Percentiles rank a stretch among this genome's conserved stretches.
Evolutionary conservation across 2,113 vertebrate genomes (phyloP).

Genomic region (Pluvialis apricaria): DNA sequence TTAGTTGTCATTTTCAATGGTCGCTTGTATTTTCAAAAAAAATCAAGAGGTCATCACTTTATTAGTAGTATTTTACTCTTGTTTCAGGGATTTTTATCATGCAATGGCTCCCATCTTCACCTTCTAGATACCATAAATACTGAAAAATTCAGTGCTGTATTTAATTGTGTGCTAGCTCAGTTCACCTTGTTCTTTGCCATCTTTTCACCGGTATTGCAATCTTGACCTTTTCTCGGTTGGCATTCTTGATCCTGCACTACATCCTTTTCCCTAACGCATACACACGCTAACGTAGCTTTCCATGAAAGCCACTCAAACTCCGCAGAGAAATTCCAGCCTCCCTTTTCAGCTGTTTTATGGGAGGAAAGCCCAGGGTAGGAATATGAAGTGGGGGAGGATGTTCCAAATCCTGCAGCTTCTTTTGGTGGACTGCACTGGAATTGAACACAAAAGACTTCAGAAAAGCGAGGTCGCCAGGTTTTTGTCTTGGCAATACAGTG

Average conservation of each 20-base stretch:
- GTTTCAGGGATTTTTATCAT: not conserved
- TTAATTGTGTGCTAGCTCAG: not conserved
- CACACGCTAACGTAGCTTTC: not conserved
- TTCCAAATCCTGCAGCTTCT: not conserved
- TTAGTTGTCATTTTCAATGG: not conserved
- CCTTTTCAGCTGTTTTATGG: not conserved
- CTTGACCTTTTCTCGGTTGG: not conserved
- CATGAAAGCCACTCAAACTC: not conserved
- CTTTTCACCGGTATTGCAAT: not conserved
- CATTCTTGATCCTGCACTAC: not conserved
- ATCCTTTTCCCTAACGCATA: not conserved
- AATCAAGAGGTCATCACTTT: not conserved
- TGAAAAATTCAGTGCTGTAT: not conserved
- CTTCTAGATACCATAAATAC: not conserved
- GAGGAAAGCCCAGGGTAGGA: not conserved
- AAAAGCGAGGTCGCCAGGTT: not conserved
- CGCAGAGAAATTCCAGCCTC: not conserved
- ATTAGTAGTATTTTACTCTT: not conserved
- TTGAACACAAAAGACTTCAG: not conserved
- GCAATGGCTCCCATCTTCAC: not conserved
- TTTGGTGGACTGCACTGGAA: not conserved
- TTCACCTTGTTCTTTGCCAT: not conserved
- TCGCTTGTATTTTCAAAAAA: not conserved
- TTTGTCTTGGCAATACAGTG: not conserved
- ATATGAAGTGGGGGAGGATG: fast-evolving